phyloP scores from a whole-genome alignment of 2,888 invertebrate species.

The Parapristionchus giblindavisi region DNA sequence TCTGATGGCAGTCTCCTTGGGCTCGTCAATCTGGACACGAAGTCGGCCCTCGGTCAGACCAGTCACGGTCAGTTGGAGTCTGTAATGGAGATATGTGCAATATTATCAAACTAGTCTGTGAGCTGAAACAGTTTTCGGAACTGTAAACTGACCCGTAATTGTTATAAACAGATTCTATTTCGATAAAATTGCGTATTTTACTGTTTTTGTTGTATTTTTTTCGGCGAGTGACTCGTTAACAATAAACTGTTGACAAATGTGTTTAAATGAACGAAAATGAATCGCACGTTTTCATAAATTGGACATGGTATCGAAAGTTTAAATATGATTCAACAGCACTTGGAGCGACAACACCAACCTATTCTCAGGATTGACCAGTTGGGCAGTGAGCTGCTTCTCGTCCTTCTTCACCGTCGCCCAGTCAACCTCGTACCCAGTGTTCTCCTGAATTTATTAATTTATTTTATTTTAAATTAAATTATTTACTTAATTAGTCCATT shows the following conservation, averaged over 20 bases:
- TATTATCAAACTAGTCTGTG: background rate
- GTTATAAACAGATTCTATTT: no score
- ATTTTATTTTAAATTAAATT: background rate
- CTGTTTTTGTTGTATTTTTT: no score
- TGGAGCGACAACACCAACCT: slow-evolving; percentile 6
- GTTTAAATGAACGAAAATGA: no score
- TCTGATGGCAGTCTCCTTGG: slow-evolving; percentile 39
- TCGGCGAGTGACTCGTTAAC: no score
- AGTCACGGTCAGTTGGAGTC: slow-evolving; percentile 24
- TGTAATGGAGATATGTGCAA: background rate
- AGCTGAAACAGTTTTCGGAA: background rate
- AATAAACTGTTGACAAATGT: no score
- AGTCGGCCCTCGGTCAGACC: slow-evolving; percentile 44
- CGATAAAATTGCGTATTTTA: no score
- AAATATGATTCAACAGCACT: background rate
- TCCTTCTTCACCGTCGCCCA: slow-evolving; percentile 45
- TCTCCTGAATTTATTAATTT: slow-evolving; percentile 40
- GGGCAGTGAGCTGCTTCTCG: slow-evolving; percentile 28
- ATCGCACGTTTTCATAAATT: background rate
- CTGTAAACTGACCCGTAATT: no score
- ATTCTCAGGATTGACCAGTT: slow-evolving; percentile 1
- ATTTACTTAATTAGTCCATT: no score
- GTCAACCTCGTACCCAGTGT: slow-evolving; percentile 58
- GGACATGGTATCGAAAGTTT: background rate
- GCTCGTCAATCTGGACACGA: slow-evolving; percentile 56